A percentile compares a stretch with the other conserved stretches of the same genome.
These are phyloP conservation scores for Bos javanicus DNA, from an alignment of 2,113 vertebrate species.

Conservation along the genomic window DNA sequence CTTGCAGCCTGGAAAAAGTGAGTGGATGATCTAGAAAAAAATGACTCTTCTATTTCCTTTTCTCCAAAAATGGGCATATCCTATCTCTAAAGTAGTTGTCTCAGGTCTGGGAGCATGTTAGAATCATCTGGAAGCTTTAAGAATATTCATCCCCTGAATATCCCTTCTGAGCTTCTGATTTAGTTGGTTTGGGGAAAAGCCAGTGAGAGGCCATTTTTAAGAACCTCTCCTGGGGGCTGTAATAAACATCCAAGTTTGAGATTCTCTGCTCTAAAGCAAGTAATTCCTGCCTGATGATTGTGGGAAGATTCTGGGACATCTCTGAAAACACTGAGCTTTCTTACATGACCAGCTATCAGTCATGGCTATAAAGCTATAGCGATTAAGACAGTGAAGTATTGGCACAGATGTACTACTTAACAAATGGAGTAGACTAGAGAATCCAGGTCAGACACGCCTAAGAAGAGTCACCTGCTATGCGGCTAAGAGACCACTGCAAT, in stretches of 20 bases:
- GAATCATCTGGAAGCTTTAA: not conserved
- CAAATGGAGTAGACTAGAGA: not conserved
- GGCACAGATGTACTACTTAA: not conserved
- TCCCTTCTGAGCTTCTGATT: not conserved
- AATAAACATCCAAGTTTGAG: not conserved
- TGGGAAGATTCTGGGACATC: too few species aligned
- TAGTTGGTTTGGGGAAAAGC: too few species aligned
- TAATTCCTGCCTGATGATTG: not conserved
- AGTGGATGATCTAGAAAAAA: not conserved
- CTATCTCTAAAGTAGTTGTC: not conserved
- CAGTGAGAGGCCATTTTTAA: too few species aligned
- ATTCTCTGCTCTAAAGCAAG: not conserved
- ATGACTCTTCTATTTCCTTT: not conserved
- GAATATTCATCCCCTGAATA: not conserved
- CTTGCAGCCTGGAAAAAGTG: not conserved
- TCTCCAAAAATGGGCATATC: not conserved
- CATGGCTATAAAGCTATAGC: not conserved
- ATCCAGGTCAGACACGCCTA: too few species aligned
- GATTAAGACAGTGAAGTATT: too few species aligned
- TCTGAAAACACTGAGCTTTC: not conserved
- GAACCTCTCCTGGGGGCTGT: not conserved
- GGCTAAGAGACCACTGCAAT: too few species aligned
- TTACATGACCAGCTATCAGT: accelerated
- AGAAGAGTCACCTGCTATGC: not conserved
- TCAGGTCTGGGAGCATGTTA: not conserved